Evolutionary conservation across 2,797 vertebrate species (phyloP).

Genomic region (Sebastes nivosus): DNA sequence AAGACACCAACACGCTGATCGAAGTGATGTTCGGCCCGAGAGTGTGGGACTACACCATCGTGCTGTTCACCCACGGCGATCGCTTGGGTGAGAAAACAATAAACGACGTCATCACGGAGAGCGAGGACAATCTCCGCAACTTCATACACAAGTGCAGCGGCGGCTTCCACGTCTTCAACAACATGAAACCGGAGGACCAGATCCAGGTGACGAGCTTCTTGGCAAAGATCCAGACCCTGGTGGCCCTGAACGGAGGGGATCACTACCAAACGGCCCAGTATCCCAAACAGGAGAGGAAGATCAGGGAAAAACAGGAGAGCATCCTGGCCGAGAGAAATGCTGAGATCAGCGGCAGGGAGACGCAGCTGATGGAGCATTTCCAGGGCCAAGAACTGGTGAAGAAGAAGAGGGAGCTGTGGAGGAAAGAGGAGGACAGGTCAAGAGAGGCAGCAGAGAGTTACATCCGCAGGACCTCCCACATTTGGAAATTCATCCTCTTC

Average conservation of each 20-base stretch:
- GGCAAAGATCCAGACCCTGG: constrained; percentile 65
- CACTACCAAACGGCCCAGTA: constrained; percentile 41
- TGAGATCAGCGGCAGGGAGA: constrained; percentile 32
- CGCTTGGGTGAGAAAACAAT: constrained; percentile 52
- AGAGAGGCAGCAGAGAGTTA: constrained; percentile 48
- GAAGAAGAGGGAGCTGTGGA: constrained; percentile 47
- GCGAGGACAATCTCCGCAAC: constrained; percentile 54
- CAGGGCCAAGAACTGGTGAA: constrained; percentile 36
- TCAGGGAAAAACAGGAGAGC: constrained; percentile 51
- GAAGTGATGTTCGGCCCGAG: constrained; percentile 61
- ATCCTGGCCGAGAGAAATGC: constrained; percentile 40
- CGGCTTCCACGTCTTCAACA: constrained; percentile 72
- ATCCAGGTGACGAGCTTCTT: constrained; percentile 55
- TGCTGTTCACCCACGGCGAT: constrained; percentile 74
- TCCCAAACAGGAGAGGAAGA: constrained; percentile 49
- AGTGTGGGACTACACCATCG: constrained; percentile 72
- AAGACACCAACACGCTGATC: constrained; percentile 59
- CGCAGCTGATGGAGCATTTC: not conserved
- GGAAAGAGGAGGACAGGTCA: constrained; percentile 42
- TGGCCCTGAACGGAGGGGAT: constrained; percentile 65
- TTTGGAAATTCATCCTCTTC: fast-evolving
- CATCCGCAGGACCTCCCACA: fast-evolving
- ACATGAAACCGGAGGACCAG: constrained; percentile 43
- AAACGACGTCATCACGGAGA: constrained; percentile 53
- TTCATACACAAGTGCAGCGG: constrained; percentile 70